A percentile compares a stretch with the other conserved stretches of the same genome.
Evolutionary conservation across 2,888 invertebrate species (phyloP).

Genomic region (Bellardia pandia): DNA sequence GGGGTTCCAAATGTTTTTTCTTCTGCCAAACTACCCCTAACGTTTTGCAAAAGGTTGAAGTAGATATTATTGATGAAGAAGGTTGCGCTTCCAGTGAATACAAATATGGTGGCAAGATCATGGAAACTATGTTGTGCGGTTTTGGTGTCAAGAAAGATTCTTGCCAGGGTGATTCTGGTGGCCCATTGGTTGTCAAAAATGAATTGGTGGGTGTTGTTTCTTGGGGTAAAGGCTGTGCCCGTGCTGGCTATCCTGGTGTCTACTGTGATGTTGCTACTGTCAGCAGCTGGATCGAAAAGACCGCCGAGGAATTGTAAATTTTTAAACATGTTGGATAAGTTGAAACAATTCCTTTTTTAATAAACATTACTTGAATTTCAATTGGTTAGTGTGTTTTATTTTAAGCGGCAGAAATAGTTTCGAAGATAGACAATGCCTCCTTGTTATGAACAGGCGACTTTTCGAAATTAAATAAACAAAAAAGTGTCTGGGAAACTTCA

Average conservation of each 20-base stretch:
- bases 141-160: constrained; percentile 78
- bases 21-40: constrained; percentile 75
- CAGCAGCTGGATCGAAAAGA: constrained; percentile 75
- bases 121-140: constrained; percentile 80
- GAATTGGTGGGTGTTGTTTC: constrained; percentile 82
- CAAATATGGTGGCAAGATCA: constrained; percentile 76
- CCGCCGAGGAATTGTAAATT: constrained; percentile 72
- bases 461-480: too few relatives aligned
- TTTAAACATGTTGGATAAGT: too few relatives aligned
- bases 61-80: constrained; percentile 74
- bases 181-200: constrained; percentile 79
- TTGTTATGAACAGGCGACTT: too few relatives aligned
- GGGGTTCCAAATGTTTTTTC: constrained; percentile 80
- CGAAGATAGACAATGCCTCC: too few relatives aligned
- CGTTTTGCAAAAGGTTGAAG: constrained; percentile 74
- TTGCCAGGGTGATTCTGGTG: constrained; percentile 84
- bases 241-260: constrained; percentile 80
- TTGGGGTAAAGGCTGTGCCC: constrained; percentile 82
- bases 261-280: constrained; percentile 78
- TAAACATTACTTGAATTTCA: too few relatives aligned
- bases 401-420: too few relatives aligned
- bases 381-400: too few relatives aligned
- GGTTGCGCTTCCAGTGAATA: constrained; percentile 67
- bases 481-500: too few relatives aligned
- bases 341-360: too few relatives aligned